phyloP scores from a whole-genome alignment of 2,113 vertebrate genomes.

The Stegostoma tigrinum region DNA sequence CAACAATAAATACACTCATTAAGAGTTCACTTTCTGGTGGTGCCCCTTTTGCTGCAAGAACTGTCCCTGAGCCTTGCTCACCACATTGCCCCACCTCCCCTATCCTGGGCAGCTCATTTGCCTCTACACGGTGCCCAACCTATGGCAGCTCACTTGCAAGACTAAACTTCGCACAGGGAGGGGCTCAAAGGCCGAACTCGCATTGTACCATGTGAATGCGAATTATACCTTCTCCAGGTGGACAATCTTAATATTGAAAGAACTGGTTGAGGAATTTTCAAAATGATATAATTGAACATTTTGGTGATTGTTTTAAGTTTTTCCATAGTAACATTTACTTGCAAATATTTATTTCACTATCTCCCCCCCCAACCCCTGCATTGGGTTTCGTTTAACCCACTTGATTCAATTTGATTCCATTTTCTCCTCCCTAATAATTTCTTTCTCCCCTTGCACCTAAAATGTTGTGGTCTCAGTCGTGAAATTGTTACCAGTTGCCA shows the following conservation, averaged over 20 bases:
- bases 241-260: background rate
- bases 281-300: background rate
- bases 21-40: background rate
- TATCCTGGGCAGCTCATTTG: background rate
- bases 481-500: background rate
- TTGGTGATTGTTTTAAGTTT: background rate
- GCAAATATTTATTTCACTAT: background rate
- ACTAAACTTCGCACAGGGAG: background rate
- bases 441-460: background rate
- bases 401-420: background rate
- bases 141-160: background rate
- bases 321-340: background rate
- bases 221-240: background rate
- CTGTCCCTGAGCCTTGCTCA: background rate
- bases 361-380: too few species aligned
- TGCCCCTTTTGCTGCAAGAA: background rate
- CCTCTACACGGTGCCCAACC: too few species aligned
- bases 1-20: background rate
- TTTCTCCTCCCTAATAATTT: background rate
- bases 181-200: background rate
- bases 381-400: background rate
- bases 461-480: background rate
- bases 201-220: too few species aligned
- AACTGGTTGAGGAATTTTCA: background rate
- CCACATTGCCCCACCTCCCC: background rate